Conservation (phyloP, 1,140 invertebrate genomes). For the Dysdera silvatica region DNA sequence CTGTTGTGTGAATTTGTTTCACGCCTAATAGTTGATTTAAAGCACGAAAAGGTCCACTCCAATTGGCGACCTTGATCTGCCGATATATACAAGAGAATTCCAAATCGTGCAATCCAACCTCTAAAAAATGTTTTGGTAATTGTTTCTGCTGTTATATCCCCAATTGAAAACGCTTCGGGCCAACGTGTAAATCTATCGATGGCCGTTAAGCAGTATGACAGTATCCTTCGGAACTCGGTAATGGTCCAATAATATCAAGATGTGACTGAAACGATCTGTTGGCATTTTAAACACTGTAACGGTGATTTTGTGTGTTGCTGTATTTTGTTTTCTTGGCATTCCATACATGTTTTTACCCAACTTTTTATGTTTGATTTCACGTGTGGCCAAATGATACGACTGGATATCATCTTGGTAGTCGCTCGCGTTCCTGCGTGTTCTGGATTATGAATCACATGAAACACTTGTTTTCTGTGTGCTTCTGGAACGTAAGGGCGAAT, state of each 20-base stretch:
- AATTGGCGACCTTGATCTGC: not conserved
- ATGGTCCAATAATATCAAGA: not conserved
- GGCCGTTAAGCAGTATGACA: not conserved
- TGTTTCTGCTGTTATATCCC: not conserved
- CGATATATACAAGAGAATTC: not conserved
- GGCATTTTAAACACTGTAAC: not conserved
- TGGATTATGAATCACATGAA: not conserved
- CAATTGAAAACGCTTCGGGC: not conserved
- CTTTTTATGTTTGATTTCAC: not conserved
- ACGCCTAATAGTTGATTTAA: not conserved
- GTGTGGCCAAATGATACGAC: not conserved
- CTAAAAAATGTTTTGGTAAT: not conserved
- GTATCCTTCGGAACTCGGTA: not conserved
- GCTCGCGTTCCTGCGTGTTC: conserved; percentile 5
- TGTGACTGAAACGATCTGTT: not conserved
- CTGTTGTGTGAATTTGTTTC: not conserved
- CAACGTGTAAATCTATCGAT: not conserved
- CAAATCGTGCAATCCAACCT: not conserved
- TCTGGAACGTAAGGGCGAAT: conserved; percentile 9
- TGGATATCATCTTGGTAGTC: not conserved
- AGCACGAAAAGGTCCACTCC: not conserved
- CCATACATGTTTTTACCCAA: not conserved
- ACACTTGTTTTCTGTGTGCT: not conserved
- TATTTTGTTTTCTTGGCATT: not conserved
- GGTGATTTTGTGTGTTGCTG: not conserved